Conservation (phyloP, 1,140 invertebrate species). For the Nilaparvata lugens region DNA sequence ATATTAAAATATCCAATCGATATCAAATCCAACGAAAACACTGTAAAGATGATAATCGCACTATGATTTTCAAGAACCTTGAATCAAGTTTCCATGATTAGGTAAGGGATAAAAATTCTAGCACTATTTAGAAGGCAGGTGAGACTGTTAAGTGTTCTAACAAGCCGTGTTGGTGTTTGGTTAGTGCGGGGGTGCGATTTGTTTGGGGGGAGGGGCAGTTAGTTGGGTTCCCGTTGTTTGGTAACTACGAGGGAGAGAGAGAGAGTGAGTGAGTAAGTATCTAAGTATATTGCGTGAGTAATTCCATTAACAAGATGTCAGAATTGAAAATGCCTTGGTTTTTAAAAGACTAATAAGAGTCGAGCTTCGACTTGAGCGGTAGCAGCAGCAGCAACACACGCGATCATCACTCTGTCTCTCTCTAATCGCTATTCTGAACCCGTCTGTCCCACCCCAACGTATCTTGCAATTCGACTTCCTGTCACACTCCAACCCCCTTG, state of each 20-base stretch:
- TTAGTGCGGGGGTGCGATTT: not conserved
- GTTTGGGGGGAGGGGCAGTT: not conserved
- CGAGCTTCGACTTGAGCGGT: too few relatives aligned
- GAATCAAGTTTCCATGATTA: not conserved
- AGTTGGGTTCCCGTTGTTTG: not conserved
- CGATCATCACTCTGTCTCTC: not conserved
- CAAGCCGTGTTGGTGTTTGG: not conserved
- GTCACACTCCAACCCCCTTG: not conserved
- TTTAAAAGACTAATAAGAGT: slow-evolving; percentile 18
- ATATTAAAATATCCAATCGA: too few relatives aligned
- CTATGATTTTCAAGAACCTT: too few relatives aligned
- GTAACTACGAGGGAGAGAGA: too few relatives aligned
- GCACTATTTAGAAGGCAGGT: too few relatives aligned
- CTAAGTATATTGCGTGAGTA: slow-evolving; percentile 9
- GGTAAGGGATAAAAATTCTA: not conserved
- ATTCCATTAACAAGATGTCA: slow-evolving; percentile 19
- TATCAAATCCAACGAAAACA: too few relatives aligned
- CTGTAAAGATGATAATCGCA: too few relatives aligned
- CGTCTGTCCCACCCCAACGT: not conserved
- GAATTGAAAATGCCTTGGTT: slow-evolving; percentile 20
- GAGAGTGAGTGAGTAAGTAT: too few relatives aligned
- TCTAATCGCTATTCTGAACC: not conserved
- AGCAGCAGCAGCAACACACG: not conserved
- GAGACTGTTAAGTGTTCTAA: not conserved
- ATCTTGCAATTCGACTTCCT: not conserved